Conservation (phyloP, 64 coral and sea anemone genomes). For the Stichodactyla mertensii region DNA sequence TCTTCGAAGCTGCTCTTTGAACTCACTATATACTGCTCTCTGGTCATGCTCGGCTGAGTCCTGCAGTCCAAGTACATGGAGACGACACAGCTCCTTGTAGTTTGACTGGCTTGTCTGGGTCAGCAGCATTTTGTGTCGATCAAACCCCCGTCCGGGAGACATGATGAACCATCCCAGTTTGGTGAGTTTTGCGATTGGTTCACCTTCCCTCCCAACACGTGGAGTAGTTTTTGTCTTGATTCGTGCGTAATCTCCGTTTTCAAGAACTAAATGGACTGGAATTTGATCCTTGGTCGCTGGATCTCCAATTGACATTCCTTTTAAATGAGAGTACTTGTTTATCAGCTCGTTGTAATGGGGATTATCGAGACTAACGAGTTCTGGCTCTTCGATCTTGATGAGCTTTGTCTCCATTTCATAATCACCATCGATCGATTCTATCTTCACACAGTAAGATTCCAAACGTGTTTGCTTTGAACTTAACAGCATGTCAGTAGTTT, state of each 20-base stretch:
- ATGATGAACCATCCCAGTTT: constrained; percentile 47
- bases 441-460: too few relatives aligned
- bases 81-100: constrained; percentile 20
- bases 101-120: background rate
- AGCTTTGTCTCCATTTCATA: too few relatives aligned
- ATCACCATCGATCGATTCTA: too few relatives aligned
- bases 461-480: too few relatives aligned
- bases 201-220: too few relatives aligned
- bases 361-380: background rate
- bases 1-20: constrained; percentile 19
- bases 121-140: background rate
- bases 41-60: background rate
- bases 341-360: background rate
- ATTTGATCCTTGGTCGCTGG: too few relatives aligned
- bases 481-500: too few relatives aligned
- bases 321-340: too few relatives aligned
- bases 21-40: constrained; percentile 1
- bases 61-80: constrained; percentile 27
- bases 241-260: too few relatives aligned
- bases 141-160: constrained; percentile 33
- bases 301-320: too few relatives aligned
- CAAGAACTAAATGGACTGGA: too few relatives aligned
- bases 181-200: constrained; percentile 30
- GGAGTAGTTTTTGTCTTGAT: too few relatives aligned
- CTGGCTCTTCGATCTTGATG: background rate